Percentiles rank a stretch among this genome's conserved stretches.
phyloP scores from a whole-genome alignment of 2,113 vertebrate species.

The Phalacrocorax carbo region DNA sequence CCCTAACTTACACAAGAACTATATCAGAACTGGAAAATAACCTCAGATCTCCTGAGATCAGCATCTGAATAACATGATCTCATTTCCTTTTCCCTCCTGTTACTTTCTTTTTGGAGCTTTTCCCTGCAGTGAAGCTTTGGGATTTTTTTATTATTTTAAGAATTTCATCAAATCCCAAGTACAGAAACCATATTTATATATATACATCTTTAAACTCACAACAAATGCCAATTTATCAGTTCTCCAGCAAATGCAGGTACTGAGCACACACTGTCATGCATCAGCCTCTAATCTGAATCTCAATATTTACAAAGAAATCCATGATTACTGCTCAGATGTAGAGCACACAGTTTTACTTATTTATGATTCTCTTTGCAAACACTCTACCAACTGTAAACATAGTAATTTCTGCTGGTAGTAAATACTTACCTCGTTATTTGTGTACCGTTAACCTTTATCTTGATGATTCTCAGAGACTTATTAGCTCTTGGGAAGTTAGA shows the following conservation, averaged over 20 bases:
- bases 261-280: not conserved
- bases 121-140: not conserved
- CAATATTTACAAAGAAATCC: not conserved
- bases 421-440: not conserved
- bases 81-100: not conserved
- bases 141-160: not conserved
- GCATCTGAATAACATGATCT: not conserved
- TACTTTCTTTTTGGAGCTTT: not conserved
- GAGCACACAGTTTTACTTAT: not conserved
- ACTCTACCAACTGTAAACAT: not conserved
- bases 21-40: not conserved
- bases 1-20: not conserved
- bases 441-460: not conserved
- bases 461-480: not conserved
- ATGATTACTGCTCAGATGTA: not conserved
- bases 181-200: not conserved
- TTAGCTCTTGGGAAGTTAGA: not conserved
- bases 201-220: not conserved
- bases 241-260: not conserved
- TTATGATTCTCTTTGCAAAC: not conserved
- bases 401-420: not conserved
- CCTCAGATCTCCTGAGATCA: not conserved
- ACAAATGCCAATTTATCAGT: not conserved
- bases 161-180: not conserved
- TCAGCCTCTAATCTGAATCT: not conserved